Evolutionary conservation across 92 coral and sea anemone genomes (phyloP).

Genomic region (Epizoanthus stellaris): DNA sequence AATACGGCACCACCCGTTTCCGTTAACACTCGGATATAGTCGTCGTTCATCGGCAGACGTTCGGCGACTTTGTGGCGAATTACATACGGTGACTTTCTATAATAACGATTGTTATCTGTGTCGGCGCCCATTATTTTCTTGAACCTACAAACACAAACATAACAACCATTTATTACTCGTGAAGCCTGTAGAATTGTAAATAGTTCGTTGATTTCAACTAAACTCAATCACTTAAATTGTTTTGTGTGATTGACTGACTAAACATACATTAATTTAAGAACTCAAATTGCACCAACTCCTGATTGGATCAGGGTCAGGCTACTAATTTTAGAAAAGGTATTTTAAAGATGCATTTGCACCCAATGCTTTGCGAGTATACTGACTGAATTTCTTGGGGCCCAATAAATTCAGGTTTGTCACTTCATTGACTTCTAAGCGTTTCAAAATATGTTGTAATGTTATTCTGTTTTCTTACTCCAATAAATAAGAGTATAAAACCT

Average conservation of each 20-base stretch:
- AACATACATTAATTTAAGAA: background rate
- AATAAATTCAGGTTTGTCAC: too few relatives aligned
- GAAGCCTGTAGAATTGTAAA: background rate
- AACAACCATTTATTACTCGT: background rate
- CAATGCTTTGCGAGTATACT: too few relatives aligned
- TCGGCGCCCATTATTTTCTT: constrained; percentile 62
- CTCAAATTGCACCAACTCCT: background rate
- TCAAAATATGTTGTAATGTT: too few relatives aligned
- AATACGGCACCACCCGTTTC: constrained; percentile 68
- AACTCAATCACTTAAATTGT: background rate
- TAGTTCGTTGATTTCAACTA: background rate
- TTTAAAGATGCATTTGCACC: too few relatives aligned
- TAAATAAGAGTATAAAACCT: too few relatives aligned
- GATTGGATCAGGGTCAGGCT: too few relatives aligned
- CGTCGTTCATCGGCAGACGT: constrained; percentile 52
- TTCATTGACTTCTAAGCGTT: too few relatives aligned
- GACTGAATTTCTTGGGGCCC: too few relatives aligned
- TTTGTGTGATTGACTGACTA: too few relatives aligned
- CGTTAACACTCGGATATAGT: constrained; percentile 57
- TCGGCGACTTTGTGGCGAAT: constrained; percentile 32
- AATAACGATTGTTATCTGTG: constrained; percentile 38
- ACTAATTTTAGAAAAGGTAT: too few relatives aligned
- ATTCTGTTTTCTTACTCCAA: too few relatives aligned
- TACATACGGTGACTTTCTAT: background rate
- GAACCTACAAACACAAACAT: constrained; percentile 36